Evolutionary conservation across 2,797 vertebrate species (phyloP).

Genomic region (Anolis apletophallus): DNA sequence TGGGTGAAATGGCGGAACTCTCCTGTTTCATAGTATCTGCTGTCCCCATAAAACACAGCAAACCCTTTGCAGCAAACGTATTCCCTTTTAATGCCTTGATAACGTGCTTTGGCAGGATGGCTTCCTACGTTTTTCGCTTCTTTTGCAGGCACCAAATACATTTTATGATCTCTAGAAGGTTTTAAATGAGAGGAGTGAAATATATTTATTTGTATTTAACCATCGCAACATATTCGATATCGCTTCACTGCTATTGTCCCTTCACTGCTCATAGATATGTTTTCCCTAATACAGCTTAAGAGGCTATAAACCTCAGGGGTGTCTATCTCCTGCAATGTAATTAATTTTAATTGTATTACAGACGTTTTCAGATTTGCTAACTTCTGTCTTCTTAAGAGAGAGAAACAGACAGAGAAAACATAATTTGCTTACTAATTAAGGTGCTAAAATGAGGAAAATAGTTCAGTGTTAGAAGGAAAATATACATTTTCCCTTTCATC

Average conservation of each 20-base stretch:
- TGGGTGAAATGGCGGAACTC: conserved; percentile 4
- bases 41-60: conserved; percentile 38
- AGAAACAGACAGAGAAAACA: conserved; percentile 56
- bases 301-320: conserved; percentile 65
- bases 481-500: conserved; percentile 44
- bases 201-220: conserved; percentile 62
- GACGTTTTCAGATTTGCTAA: conserved; percentile 71
- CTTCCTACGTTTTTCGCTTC: conserved; percentile 61
- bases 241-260: conserved; percentile 30
- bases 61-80: conserved; percentile 58
- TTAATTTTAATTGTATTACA: conserved; percentile 73
- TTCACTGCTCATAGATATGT: conserved; percentile 36
- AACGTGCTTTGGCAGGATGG: conserved; percentile 59
- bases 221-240: conserved; percentile 31
- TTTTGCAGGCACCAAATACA: conserved; percentile 37
- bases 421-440: conserved; percentile 66
- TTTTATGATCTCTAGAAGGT: conserved; percentile 36
- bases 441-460: conserved; percentile 50
- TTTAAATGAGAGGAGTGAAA: conserved; percentile 57
- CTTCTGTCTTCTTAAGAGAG: conserved; percentile 68
- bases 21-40: conserved; percentile 52
- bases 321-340: conserved; percentile 71
- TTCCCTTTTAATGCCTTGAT: conserved; percentile 62
- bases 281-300: conserved; percentile 56
- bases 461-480: conserved; percentile 55